Conservation (phyloP, 2,888 invertebrate species). For the Oxytorus armatus region DNA sequence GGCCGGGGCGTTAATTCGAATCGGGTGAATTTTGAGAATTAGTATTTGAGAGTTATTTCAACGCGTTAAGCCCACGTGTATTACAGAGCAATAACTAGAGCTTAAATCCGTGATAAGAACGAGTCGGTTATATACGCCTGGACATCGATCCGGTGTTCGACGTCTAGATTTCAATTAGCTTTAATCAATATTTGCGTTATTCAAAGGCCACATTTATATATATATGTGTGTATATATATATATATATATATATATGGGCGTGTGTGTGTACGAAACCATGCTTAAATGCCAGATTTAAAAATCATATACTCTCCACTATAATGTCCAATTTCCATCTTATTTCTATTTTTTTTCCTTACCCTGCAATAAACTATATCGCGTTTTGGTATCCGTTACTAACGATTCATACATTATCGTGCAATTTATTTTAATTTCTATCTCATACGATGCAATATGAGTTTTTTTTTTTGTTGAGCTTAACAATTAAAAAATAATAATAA, state of each 20-base stretch:
- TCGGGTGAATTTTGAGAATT: constrained; percentile 7
- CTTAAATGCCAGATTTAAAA: neutral
- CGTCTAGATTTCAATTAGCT: constrained; percentile 57
- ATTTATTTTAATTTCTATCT: constrained; percentile 26
- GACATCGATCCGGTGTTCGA: constrained; percentile 42
- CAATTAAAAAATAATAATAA: neutral
- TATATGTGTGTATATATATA: too few relatives aligned
- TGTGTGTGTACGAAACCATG: neutral
- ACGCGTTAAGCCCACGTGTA: constrained; percentile 78
- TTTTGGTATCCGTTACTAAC: constrained; percentile 51
- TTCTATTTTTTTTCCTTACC: constrained; percentile 18
- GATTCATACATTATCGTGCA: constrained; percentile 46
- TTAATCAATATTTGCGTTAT: constrained; percentile 52
- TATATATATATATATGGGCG: constrained; percentile 35
- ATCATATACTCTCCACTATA: neutral
- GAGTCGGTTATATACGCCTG: constrained; percentile 66
- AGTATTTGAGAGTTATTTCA: constrained; percentile 53
- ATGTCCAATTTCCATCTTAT: constrained; percentile 13
- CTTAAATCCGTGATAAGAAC: constrained; percentile 81
- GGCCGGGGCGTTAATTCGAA: constrained; percentile 32
- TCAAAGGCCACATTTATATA: constrained; percentile 40
- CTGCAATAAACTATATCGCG: constrained; percentile 19
- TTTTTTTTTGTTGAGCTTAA: constrained; percentile 32
- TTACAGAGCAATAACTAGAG: constrained; percentile 82
- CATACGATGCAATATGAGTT: constrained; percentile 40